Evolutionary conservation across 1,140 invertebrate species (phyloP), one percentile per base, ranked within the genome.

Genomic region (Zaprionus ornatus): DNA sequence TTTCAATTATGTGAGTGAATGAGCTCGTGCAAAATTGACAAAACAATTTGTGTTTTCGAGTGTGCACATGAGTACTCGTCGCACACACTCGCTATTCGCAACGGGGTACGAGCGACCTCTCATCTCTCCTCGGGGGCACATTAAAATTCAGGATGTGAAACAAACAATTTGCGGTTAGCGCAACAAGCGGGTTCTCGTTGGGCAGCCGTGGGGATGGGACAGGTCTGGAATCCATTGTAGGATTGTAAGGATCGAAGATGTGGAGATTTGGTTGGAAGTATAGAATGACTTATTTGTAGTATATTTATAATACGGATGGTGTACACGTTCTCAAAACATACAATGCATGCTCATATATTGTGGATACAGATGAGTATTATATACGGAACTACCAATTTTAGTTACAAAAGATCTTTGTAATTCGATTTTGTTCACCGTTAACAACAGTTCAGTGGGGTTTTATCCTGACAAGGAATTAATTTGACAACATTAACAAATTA

Each of bases 401-500:
- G 9, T 27, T 25, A 12, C 15, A 48, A 48, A 0, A 13, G 7
- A 13, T 19, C 10, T 21, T 7, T 10, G 21, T 23, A 19, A 7
- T 27, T 29, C 45, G 45, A 50, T 50, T 50, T 50, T 55, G 25
- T 50, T 40, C 23, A 40, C 23, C 19, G 40, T 59, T 55, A 48
- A 27, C 12, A 61, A 64, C 60, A 76, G n/a, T 88, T 80, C 23
- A 74, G 60, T 64, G 56, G 63, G 50, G 29, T 56, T 77, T 63
- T 54, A 67, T 59, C 63, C 71, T 81, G 85, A 90, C 86, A 86
- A 75, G 81, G 81, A 85, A 91, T 91, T 91, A 91, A 91, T 91
- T 91, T 91, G 88, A 91, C 88, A 91, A 88, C 82, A 91, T 91
- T 91, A 91, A 91, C 88, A 91, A 91, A 91, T 91, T 91, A 91